These are phyloP conservation scores for Procambarus virginalis DNA, from an alignment of 1,140 invertebrate species.

Conservation along the genomic window DNA sequence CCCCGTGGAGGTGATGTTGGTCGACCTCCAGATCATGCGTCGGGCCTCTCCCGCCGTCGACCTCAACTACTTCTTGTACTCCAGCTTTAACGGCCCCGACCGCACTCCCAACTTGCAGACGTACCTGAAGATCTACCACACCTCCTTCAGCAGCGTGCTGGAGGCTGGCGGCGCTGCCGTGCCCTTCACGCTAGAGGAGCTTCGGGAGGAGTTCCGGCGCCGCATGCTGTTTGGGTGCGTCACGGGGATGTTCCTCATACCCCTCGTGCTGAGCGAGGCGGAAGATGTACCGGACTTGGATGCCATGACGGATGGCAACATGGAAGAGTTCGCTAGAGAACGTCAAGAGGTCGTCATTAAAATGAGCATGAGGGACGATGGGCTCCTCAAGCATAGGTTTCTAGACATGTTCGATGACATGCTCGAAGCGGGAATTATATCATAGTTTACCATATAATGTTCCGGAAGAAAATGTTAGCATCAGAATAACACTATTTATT, in stretches of 20 bases:
- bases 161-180: neutral
- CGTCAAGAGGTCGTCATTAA: neutral
- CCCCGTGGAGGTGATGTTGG: conserved; percentile 46
- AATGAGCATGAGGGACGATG: neutral
- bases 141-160: neutral
- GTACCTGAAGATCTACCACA: conserved; percentile 39
- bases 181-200: conserved; percentile 36
- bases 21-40: conserved; percentile 52
- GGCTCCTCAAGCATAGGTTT: conserved; percentile 12
- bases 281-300: conserved; percentile 15
- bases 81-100: conserved; percentile 38
- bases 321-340: conserved; percentile 1
- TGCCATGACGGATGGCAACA: neutral
- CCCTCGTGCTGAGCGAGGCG: conserved; percentile 34
- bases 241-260: conserved; percentile 15
- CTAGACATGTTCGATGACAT: conserved; percentile 42
- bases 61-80: conserved; percentile 60
- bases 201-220: conserved; percentile 22
- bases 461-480: too few species aligned
- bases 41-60: conserved; percentile 46
- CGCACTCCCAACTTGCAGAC: neutral
- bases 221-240: conserved; percentile 16
- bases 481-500: too few species aligned
- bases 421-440: conserved; percentile 41
- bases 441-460: too few species aligned